These are phyloP conservation scores for Mechanitis messenoides DNA, from an alignment of 2,888 invertebrate species.

Conservation along the genomic window DNA sequence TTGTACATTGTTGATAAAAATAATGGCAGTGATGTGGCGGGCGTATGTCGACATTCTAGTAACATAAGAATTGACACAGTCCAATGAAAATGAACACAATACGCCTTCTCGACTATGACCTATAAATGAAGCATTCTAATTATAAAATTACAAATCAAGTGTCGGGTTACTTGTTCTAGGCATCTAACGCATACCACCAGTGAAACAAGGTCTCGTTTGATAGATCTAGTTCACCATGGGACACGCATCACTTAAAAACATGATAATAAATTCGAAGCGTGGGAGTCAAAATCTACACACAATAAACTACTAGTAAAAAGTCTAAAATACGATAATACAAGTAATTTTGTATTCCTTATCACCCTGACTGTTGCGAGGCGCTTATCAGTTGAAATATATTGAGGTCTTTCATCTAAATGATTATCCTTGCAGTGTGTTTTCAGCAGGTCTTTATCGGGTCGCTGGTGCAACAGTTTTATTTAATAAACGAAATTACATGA, in stretches of 20 bases:
- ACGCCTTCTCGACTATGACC: constrained; percentile 46
- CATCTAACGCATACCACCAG: constrained; percentile 50
- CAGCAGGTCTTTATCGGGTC: too few species aligned
- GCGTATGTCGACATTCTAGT: constrained; percentile 80
- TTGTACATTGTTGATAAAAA: constrained; percentile 42
- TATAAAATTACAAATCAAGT: constrained; percentile 60
- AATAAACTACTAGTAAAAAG: constrained; percentile 15
- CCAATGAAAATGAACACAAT: constrained; percentile 70
- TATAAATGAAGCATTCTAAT: constrained; percentile 55
- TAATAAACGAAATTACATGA: constrained; percentile 7
- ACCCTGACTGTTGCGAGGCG: constrained; percentile 14
- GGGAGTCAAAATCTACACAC: constrained; percentile 36
- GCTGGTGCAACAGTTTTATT: too few species aligned
- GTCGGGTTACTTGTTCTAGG: constrained; percentile 47
- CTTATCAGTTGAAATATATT: constrained; percentile 19
- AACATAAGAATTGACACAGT: constrained; percentile 81
- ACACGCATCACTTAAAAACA: constrained; percentile 35
- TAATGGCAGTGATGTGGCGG: constrained; percentile 70
- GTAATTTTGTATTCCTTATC: constrained; percentile 10
- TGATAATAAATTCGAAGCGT: constrained; percentile 40
- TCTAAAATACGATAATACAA: not conserved
- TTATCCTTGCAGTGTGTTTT: too few species aligned
- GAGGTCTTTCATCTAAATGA: constrained; percentile 8
- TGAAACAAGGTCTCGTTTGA: constrained; percentile 67
- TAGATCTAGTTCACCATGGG: constrained; percentile 68